phyloP scores from a whole-genome alignment of 2,797 vertebrate genomes.

The Karalla daura region DNA sequence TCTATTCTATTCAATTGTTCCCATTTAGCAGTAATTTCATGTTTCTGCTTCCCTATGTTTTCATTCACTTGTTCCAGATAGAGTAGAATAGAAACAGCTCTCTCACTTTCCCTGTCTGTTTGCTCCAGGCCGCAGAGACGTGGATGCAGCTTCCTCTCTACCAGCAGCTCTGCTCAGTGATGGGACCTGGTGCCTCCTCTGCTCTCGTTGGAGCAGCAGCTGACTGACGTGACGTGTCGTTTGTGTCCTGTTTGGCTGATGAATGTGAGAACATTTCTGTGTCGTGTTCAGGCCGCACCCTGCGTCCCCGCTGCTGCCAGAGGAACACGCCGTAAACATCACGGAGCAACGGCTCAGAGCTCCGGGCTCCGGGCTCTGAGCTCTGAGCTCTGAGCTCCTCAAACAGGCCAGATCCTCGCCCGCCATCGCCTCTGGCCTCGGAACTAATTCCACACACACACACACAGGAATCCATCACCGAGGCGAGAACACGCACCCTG shows the following conservation, averaged over 20 bases:
- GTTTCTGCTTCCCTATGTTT: too few species aligned
- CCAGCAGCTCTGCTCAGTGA: too few species aligned
- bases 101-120: too few species aligned
- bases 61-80: too few species aligned
- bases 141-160: too few species aligned
- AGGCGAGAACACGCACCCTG: conserved; percentile 18
- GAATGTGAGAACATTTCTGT: background rate
- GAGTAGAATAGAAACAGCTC: too few species aligned
- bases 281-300: background rate
- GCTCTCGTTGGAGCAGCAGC: too few species aligned
- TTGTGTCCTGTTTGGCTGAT: background rate
- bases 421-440: conserved; percentile 25
- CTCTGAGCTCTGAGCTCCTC: conserved; percentile 41
- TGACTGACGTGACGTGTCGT: background rate
- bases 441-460: conserved; percentile 26
- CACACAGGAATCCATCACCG: conserved; percentile 67
- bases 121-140: too few species aligned
- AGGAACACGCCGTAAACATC: conserved; percentile 17
- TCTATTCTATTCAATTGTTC: too few species aligned
- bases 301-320: background rate
- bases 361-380: too few species aligned
- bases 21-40: too few species aligned
- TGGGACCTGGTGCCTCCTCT: too few species aligned
- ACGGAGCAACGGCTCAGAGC: conserved; percentile 16
- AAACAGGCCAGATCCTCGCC: conserved; percentile 45